These are phyloP conservation scores for Synanthedon andrenaeformis DNA, from an alignment of 2,888 invertebrate genomes.

Conservation along the genomic window DNA sequence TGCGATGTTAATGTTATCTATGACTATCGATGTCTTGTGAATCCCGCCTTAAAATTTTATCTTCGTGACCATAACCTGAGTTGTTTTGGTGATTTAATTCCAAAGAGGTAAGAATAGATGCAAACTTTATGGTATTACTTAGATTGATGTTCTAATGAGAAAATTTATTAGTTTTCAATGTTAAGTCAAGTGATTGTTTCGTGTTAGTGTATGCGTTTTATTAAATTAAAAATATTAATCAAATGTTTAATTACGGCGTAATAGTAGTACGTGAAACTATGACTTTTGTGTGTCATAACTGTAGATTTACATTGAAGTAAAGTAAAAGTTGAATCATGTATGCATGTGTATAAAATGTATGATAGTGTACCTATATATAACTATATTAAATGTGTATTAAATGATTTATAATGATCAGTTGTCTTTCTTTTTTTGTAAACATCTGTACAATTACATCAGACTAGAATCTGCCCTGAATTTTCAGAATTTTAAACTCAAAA, in stretches of 20 bases:
- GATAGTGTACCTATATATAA: constrained; percentile 41
- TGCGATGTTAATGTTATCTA: neutral
- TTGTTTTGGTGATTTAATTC: constrained; percentile 69
- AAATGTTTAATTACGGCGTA: constrained; percentile 13
- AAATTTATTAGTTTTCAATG: constrained; percentile 8
- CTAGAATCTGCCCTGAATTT: no score
- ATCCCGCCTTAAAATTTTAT: constrained; percentile 61
- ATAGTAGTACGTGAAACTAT: constrained; percentile 20
- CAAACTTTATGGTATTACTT: constrained; percentile 47
- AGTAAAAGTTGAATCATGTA: constrained; percentile 13
- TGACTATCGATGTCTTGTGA: constrained; percentile 12
- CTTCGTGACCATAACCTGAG: constrained; percentile 65
- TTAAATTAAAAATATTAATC: constrained; percentile 7
- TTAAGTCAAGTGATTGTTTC: constrained; percentile 10
- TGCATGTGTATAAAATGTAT: constrained; percentile 56
- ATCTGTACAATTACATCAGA: no score
- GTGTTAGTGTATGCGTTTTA: constrained; percentile 7
- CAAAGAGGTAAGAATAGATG: constrained; percentile 67
- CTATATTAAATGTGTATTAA: constrained; percentile 45
- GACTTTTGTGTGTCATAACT: constrained; percentile 34
- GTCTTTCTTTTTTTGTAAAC: no score
- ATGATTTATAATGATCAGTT: constrained; percentile 33
- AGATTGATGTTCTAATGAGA: constrained; percentile 23
- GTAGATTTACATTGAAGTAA: constrained; percentile 18
- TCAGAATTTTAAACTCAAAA: no score